Conservation (phyloP, 2,888 invertebrate genomes). For the Archips xylosteana region DNA sequence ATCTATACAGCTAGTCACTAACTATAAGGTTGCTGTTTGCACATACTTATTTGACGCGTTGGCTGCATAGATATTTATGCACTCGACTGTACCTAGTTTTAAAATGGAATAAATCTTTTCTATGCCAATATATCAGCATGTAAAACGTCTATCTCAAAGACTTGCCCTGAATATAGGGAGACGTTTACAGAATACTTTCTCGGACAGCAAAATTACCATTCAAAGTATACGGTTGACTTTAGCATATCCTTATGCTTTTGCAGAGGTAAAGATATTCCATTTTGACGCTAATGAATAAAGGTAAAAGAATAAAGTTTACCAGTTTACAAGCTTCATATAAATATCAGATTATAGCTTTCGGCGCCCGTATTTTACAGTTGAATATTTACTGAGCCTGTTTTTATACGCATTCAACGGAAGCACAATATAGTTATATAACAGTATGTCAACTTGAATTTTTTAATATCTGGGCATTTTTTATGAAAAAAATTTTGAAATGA, state of each 20-base stretch:
- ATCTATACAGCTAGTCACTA: too few species aligned
- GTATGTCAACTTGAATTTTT: background rate
- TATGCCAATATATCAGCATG: background rate
- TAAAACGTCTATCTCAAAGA: slow-evolving; percentile 2
- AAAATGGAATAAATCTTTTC: background rate
- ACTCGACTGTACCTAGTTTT: background rate
- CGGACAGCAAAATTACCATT: slow-evolving; percentile 1
- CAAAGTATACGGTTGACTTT: background rate
- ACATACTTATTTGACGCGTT: too few species aligned
- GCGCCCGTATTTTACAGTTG: slow-evolving; percentile 15
- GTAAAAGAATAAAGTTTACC: background rate
- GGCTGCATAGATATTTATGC: too few species aligned
- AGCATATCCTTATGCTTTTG: background rate
- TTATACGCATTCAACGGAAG: background rate
- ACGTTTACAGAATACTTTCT: slow-evolving; percentile 1
- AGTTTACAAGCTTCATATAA: background rate
- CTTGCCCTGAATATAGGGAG: background rate
- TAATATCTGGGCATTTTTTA: too few species aligned
- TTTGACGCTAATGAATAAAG: background rate
- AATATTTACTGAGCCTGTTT: slow-evolving; percentile 7
- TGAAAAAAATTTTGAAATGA: too few species aligned
- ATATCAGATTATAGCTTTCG: background rate
- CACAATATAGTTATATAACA: background rate
- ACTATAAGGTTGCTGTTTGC: too few species aligned
- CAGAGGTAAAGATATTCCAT: background rate